Evolutionary conservation across 1,140 invertebrate species (phyloP).

Genomic region (Tetragonula clypearis): DNA sequence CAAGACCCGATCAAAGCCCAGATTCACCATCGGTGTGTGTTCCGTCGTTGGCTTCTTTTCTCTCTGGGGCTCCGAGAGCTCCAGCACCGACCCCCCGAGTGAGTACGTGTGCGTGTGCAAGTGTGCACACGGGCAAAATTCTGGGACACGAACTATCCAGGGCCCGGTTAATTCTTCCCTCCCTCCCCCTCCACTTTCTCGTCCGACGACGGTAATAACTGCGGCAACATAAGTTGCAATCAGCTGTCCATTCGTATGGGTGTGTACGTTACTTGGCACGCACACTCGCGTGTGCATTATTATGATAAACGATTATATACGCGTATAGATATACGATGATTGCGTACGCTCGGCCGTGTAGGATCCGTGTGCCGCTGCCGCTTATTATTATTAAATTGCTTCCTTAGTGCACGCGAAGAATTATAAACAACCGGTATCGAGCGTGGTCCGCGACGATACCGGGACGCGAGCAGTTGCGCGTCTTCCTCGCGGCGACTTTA

Average conservation of each 20-base stretch:
- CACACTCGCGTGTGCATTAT: constrained; percentile 21
- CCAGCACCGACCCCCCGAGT: neutral
- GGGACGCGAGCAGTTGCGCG: neutral
- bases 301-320: constrained; percentile 53
- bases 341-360: neutral
- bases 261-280: constrained; percentile 20
- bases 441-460: neutral
- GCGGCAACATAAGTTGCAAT: constrained; percentile 48
- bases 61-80: neutral
- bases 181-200: neutral
- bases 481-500: constrained; percentile 27
- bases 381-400: constrained; percentile 57
- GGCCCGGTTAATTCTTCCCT: constrained; percentile 47
- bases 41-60: constrained; percentile 21
- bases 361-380: constrained; percentile 28
- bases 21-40: constrained; percentile 71
- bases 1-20: constrained; percentile 63
- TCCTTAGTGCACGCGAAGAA: constrained; percentile 52
- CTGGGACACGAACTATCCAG: constrained; percentile 61
- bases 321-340: constrained; percentile 18
- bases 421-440: constrained; percentile 56
- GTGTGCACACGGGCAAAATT: constrained; percentile 54
- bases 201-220: constrained; percentile 52
- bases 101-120: constrained; percentile 17
- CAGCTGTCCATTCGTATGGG: constrained; percentile 42